Percentiles rank a stretch among this genome's conserved stretches.
Evolutionary conservation across 2,797 vertebrate species (phyloP).

Genomic region (Huso huso): DNA sequence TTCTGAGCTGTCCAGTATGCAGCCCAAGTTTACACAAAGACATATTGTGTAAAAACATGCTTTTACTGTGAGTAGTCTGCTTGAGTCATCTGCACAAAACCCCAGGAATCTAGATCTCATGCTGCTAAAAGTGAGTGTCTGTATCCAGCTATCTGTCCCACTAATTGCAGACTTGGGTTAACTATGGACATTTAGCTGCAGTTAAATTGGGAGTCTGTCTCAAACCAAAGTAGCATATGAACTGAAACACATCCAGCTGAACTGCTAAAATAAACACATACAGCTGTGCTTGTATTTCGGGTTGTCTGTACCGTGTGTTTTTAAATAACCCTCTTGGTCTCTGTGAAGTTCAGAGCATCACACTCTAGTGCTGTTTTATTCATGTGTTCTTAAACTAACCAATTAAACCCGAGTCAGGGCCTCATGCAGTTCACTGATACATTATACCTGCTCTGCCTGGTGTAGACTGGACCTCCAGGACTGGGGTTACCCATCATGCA

Average conservation of each 20-base stretch:
- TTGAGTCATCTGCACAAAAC: no score
- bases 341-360: slow-evolving; percentile 3
- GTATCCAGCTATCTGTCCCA: not conserved
- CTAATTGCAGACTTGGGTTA: not conserved
- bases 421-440: no score
- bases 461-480: no score
- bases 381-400: not conserved
- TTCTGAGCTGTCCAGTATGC: no score
- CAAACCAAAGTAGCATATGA: not conserved
- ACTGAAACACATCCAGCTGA: not conserved
- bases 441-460: no score
- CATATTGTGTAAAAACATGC: no score
- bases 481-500: no score
- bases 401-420: no score
- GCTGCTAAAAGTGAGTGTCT: no score
- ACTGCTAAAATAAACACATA: not conserved
- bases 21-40: no score
- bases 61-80: no score
- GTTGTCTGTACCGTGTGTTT: not conserved
- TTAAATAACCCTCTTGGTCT: slow-evolving; percentile 14
- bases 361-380: not conserved
- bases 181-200: slow-evolving; percentile 5
- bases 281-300: not conserved
- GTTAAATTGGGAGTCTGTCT: not conserved
- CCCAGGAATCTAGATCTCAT: no score